A percentile compares a stretch with the other conserved stretches of the same genome.
Conservation (phyloP, 2,888 invertebrate species). For the Salpingus planirostris region DNA sequence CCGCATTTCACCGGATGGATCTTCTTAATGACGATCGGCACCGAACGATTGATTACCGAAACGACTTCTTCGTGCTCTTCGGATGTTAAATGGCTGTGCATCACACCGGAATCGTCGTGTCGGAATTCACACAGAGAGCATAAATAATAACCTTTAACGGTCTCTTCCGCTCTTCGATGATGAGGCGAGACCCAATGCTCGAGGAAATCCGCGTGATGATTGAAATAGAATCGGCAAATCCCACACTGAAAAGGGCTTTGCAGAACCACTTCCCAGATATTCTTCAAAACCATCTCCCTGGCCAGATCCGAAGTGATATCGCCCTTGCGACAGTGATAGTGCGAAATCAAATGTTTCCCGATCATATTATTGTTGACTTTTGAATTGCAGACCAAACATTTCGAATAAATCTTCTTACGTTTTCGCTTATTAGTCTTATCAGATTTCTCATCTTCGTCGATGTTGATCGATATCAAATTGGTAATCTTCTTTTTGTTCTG, state of each 20-base stretch:
- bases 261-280: conserved; percentile 68
- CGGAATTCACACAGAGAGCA: conserved; percentile 69
- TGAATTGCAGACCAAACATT: conserved; percentile 65
- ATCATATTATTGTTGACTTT: conserved; percentile 59
- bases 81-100: conserved; percentile 60
- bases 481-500: conserved; percentile 19
- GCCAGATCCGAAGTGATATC: conserved; percentile 49
- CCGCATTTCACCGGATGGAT: conserved; percentile 55
- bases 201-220: conserved; percentile 60
- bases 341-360: conserved; percentile 79
- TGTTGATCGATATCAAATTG: conserved; percentile 1
- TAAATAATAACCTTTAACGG: conserved; percentile 53
- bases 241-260: conserved; percentile 82
- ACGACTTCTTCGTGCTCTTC: conserved; percentile 63
- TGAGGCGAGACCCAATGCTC: conserved; percentile 63
- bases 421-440: conserved; percentile 37
- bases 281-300: conserved; percentile 59
- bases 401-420: conserved; percentile 50
- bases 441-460: conserved; percentile 5
- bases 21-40: conserved; percentile 68
- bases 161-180: conserved; percentile 47
- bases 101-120: conserved; percentile 52
- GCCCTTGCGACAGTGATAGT: conserved; percentile 72
- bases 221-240: conserved; percentile 77
- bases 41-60: conserved; percentile 67